Evolutionary conservation across 2,113 vertebrate species (phyloP).

Genomic region (Plectropomus leopardus): DNA sequence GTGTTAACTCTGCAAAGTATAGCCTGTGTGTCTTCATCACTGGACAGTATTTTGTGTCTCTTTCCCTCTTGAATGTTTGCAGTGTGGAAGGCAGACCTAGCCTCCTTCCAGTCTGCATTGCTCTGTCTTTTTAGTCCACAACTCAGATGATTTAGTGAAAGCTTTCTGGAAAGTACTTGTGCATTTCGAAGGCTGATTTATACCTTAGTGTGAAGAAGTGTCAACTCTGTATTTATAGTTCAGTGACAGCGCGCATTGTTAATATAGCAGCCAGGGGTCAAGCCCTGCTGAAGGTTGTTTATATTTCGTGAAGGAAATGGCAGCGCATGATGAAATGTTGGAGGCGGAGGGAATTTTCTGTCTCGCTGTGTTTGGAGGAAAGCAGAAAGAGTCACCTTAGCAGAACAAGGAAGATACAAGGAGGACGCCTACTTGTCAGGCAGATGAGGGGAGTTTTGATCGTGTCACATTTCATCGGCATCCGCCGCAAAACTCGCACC

Average conservation of each 20-base stretch:
- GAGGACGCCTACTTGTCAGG: conserved; percentile 4
- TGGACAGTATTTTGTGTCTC: background rate
- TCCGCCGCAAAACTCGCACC: no score
- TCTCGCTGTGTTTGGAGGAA: background rate
- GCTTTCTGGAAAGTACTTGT: conserved; percentile 12
- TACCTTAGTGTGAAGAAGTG: conserved; percentile 19
- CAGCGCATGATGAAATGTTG: conserved; percentile 27
- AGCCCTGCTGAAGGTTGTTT: conserved; percentile 37
- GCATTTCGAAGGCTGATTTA: conserved; percentile 42
- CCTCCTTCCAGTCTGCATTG: background rate
- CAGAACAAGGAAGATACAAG: background rate
- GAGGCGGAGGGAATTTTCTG: background rate
- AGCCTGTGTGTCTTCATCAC: conserved; percentile 14
- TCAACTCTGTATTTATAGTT: conserved; percentile 44
- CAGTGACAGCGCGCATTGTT: conserved; percentile 36
- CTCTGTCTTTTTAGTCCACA: background rate
- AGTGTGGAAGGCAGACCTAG: background rate
- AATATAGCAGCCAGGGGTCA: conserved; percentile 37
- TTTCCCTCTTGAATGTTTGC: background rate
- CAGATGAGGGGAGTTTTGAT: conserved; percentile 3
- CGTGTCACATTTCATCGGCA: background rate
- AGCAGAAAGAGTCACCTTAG: conserved; percentile 4
- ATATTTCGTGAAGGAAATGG: conserved; percentile 29
- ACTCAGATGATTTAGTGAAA: conserved; percentile 45
- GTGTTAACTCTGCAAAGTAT: conserved; percentile 24